A percentile compares a stretch with the other conserved stretches of the same genome.
Evolutionary conservation across 2,888 invertebrate species (phyloP).

Genomic region (Lamellibrachia satsuma): DNA sequence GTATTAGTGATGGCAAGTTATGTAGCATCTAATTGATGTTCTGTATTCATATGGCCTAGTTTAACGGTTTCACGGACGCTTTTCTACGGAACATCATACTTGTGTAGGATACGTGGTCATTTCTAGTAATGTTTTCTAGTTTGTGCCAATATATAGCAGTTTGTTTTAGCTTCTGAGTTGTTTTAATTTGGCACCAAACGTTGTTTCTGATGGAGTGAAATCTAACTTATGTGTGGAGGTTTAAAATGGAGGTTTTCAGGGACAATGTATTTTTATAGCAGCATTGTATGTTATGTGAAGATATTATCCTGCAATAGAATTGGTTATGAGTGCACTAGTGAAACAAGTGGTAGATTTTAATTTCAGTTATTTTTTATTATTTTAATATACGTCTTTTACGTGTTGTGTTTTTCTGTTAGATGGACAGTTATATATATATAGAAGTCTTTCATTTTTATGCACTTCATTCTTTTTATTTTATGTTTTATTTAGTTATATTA

Average conservation of each 20-base stretch:
- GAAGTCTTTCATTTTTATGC: slow-evolving; percentile 1
- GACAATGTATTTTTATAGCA: not conserved
- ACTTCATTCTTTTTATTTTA: not conserved
- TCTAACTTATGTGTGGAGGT: not conserved
- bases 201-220: not conserved
- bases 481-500: not conserved
- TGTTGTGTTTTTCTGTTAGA: not conserved
- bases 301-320: not conserved
- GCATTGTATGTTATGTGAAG: not conserved
- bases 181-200: not conserved
- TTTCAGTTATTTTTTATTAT: not conserved
- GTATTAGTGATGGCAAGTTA: not conserved
- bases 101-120: not conserved
- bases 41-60: not conserved
- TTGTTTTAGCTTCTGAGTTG: not conserved
- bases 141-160: not conserved
- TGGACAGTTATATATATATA: not conserved
- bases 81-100: not conserved
- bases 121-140: not conserved
- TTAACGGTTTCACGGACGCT: not conserved
- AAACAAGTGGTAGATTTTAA: not conserved
- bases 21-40: not conserved
- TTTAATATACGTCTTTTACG: not conserved
- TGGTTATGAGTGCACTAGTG: not conserved
- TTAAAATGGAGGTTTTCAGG: slow-evolving; percentile 8